Base-by-base conservation (phyloP, 2,888 invertebrate genomes). In the Cryptophagus acutangulus region DNA sequence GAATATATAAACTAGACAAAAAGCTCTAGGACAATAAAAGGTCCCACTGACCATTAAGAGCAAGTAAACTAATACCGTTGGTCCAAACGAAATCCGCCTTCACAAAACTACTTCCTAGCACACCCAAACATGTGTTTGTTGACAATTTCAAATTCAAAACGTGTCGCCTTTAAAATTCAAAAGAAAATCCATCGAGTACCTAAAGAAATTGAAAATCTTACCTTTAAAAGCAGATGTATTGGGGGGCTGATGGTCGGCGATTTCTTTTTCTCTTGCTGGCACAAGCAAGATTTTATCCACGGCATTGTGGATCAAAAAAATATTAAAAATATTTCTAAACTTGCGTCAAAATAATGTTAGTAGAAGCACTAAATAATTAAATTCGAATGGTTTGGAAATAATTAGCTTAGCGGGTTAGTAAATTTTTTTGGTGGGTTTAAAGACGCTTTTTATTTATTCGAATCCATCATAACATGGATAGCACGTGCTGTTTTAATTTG, bases 251-350 rank as follows among this genome's bases (percentile, higher is more conserved):
- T 71, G 25, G 65, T 65, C 18, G 70, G 70, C 17, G 59, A 48
- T 50, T 67, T 69, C 61, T 71, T 70, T 61, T 70, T 71, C 51
- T 70, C 70, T 49, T 71, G 70, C 41, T 70, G 70, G 54, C 71
- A 71, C 52, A 71, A 58, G 53, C 71, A 71, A 38, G 70, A 69
- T 52, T 69, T 70, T 52, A 71, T 69, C 71, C 71, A 71, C 57
- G 71, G 71, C 71, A 71, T 71, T 49, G 47, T 51, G 36, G 36
- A 41, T 40, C 38, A 39, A 36, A n/a, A n/a, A 20, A 6, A 20
- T 20, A 20, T 20, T 9, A 9, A 20, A 20, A 5, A 38, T 38
- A 38, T 42, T 20, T 20, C 6, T 5, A 5, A 20, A 5, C 20
- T 5, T 20, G 20, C 6, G 20, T n/a, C 26, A 26, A 26, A 26